Base-by-base conservation (phyloP, 2,113 vertebrate genomes). In the Periophthalmus modestus region DNA sequence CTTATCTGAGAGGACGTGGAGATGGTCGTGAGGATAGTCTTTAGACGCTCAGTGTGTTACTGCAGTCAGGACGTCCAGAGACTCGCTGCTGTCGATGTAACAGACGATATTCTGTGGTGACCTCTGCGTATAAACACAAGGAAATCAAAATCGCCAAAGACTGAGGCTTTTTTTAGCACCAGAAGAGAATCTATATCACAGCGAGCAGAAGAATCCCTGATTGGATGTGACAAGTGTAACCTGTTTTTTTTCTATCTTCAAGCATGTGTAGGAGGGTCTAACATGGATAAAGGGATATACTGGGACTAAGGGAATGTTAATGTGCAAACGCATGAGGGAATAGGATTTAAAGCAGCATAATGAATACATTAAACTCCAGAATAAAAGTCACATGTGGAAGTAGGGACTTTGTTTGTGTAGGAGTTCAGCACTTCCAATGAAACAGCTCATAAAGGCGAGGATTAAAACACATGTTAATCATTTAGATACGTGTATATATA, bases 211-310 rank as follows among this genome's bases (percentile, higher is more conserved):
- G 47, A 39, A n/a, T 67, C 34, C n/a, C 1, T 68, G 13, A 70
- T 47, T 62, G 62, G 0, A 39, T 69, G 48, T 33, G 69, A 50
- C 47, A 48, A 19, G 55, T 36, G 65, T 24, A 55, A 16, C 36
- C 2, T 50, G 67, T 28, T 39, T 46, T 62, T 33, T 63, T 55
- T 61, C 12, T 50, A n/a, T 77, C 36, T 36, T 36, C 15, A 33
- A 19, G 28, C 63, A 50, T 58, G 70, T 58, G 77, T 78, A 10
- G 74, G 85, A 72, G 68, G 65, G 52, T 28, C 11, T 70, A 66
- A 83, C 14, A 18, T 54, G 14, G 70, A 65, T 68, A 68, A n/a
- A 46, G 39, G 72, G 71, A 58, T 48, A 55, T 63, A 46, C 19
- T 36, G 34, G 34, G 28, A 65, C 62, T 65, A 65, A 65, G 62